phyloP scores from a whole-genome alignment of 1,140 invertebrate species.

The Cydia splendana region DNA sequence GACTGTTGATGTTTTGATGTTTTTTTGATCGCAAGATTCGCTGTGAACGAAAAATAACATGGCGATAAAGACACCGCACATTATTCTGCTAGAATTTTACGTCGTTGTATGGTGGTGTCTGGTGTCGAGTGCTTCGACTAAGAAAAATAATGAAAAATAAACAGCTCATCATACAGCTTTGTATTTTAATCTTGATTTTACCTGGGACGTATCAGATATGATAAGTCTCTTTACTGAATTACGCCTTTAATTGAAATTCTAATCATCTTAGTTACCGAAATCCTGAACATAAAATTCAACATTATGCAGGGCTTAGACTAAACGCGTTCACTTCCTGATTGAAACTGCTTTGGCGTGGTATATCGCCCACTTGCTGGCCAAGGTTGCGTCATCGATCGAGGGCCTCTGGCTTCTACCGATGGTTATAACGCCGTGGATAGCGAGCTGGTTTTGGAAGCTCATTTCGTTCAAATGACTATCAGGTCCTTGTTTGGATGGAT shows the following conservation, averaged over 20 bases:
- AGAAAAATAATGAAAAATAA: no score
- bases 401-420: constrained; percentile 35
- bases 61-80: no score
- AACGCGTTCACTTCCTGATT: constrained; percentile 41
- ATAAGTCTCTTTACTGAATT: neutral
- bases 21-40: no score
- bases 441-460: constrained; percentile 11
- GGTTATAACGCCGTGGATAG: constrained; percentile 3
- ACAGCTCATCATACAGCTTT: no score
- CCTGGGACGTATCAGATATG: no score
- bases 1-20: no score
- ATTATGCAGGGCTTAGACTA: constrained; percentile 34
- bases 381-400: constrained; percentile 52
- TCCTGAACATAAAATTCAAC: constrained; percentile 24
- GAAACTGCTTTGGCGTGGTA: constrained; percentile 4
- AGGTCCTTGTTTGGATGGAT: constrained; percentile 1
- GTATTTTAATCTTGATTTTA: no score
- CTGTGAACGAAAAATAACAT: no score
- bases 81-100: no score
- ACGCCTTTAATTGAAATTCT: neutral
- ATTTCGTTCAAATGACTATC: neutral
- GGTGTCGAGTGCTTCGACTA: no score
- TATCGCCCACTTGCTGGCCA: constrained; percentile 44
- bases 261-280: neutral
- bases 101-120: no score